Evolutionary conservation across 2,888 invertebrate species (phyloP).

Genomic region (Pollenia angustigena): DNA sequence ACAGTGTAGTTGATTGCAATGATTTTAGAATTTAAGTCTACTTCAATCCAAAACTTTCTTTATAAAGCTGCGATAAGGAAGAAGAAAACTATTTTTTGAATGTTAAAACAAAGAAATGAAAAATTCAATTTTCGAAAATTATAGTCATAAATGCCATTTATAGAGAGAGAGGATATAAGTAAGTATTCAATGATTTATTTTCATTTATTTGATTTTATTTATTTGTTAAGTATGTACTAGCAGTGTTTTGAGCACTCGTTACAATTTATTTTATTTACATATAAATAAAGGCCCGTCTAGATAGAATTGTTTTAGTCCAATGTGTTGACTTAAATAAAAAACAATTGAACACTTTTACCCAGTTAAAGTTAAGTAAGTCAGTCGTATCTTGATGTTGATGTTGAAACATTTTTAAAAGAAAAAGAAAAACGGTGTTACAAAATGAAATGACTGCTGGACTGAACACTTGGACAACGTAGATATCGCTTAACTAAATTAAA

Average conservation of each 20-base stretch:
- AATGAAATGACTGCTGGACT: constrained; percentile 37
- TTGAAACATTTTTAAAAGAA: constrained; percentile 11
- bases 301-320: constrained; percentile 58
- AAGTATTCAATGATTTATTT: constrained; percentile 25
- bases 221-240: constrained; percentile 22
- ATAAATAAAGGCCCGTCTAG: constrained; percentile 61
- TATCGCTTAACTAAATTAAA: constrained; percentile 29
- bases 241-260: constrained; percentile 5
- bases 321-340: constrained; percentile 60
- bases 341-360: constrained; percentile 51
- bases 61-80: neutral
- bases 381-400: constrained; percentile 48
- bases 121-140: constrained; percentile 3
- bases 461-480: constrained; percentile 11
- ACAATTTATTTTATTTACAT: constrained; percentile 28
- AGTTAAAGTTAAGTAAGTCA: constrained; percentile 25
- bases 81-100: neutral
- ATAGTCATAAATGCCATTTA: constrained; percentile 39
- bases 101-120: neutral
- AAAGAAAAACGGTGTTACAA: constrained; percentile 19
- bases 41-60: neutral
- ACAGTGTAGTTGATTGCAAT: too few relatives aligned
- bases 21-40: too few relatives aligned
- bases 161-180: constrained; percentile 13
- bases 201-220: constrained; percentile 19